Evolutionary conservation across 2,113 vertebrate genomes (phyloP).

Genomic region (Casuarius casuarius): DNA sequence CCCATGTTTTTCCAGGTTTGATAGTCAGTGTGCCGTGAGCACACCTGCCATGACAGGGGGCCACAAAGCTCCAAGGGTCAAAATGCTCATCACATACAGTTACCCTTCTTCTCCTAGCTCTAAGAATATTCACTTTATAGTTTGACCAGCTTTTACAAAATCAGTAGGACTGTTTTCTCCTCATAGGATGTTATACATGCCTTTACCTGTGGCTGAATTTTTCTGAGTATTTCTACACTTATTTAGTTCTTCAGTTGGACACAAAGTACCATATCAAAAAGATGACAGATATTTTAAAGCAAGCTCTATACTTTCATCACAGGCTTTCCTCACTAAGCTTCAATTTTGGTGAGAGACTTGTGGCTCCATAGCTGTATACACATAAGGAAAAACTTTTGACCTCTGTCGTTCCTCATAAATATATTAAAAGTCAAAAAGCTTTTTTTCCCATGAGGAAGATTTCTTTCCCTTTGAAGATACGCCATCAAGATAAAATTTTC

Average conservation of each 20-base stretch:
- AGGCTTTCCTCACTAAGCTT: not conserved
- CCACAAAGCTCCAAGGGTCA: not conserved
- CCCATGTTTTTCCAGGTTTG: not conserved
- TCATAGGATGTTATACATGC: not conserved
- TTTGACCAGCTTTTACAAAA: not conserved
- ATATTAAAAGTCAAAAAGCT: slow-evolving; percentile 11
- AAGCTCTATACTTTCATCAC: slow-evolving; percentile 5
- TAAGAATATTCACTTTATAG: not conserved
- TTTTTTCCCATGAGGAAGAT: not conserved
- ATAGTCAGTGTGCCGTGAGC: not conserved
- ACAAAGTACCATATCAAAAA: not conserved
- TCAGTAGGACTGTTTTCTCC: not conserved
- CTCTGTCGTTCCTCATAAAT: slow-evolving; percentile 10
- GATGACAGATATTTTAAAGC: slow-evolving; percentile 18
- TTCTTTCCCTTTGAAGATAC: slow-evolving; percentile 46
- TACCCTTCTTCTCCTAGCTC: not conserved
- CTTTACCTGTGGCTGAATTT: not conserved
- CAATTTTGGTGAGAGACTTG: not conserved
- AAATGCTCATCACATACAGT: not conserved
- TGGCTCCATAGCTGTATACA: not conserved
- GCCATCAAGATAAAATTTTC: slow-evolving; percentile 36
- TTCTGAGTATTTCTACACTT: slow-evolving; percentile 10
- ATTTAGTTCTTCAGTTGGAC: slow-evolving; percentile 5
- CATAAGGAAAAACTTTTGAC: slow-evolving; percentile 21
- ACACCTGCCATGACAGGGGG: not conserved